phyloP scores from a whole-genome alignment of 2,113 vertebrate genomes.

The Lepus timidus region DNA sequence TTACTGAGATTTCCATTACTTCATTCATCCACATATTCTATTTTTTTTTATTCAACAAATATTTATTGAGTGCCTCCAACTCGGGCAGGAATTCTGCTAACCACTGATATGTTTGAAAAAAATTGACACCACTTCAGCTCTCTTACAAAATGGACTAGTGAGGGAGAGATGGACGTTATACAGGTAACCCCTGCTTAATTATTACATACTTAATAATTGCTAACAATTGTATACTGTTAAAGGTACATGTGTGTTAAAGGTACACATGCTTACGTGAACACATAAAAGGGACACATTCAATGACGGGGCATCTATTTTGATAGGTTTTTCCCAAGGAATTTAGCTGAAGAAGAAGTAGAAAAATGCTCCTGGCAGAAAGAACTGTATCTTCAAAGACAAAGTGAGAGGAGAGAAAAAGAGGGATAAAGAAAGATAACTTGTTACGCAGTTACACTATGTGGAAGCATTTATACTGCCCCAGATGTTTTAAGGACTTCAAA shows the following conservation, averaged over 20 bases:
- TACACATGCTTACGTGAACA: background rate
- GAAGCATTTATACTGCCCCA: slow-evolving; percentile 74
- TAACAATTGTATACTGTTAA: background rate
- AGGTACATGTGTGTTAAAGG: background rate
- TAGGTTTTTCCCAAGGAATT: slow-evolving; percentile 12
- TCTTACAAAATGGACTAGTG: background rate
- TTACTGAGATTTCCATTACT: background rate
- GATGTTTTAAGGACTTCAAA: slow-evolving; percentile 76
- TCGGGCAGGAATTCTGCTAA: background rate
- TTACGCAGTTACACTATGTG: slow-evolving; percentile 62
- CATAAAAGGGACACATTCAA: background rate
- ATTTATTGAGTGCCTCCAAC: background rate
- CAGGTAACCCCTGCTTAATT: background rate
- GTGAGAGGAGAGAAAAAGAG: background rate
- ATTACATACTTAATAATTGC: background rate
- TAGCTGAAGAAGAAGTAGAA: slow-evolving; percentile 13
- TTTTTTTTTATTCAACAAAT: background rate
- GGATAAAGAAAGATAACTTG: slow-evolving; percentile 61
- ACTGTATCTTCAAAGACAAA: slow-evolving; percentile 59
- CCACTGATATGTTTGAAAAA: background rate
- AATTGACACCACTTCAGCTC: background rate
- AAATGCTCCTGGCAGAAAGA: slow-evolving; percentile 53
- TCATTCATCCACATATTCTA: background rate
- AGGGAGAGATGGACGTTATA: background rate
- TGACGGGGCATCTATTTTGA: background rate